These are phyloP conservation scores for Spilarctia lutea DNA, from an alignment of 2,888 invertebrate genomes.

Conservation along the genomic window DNA sequence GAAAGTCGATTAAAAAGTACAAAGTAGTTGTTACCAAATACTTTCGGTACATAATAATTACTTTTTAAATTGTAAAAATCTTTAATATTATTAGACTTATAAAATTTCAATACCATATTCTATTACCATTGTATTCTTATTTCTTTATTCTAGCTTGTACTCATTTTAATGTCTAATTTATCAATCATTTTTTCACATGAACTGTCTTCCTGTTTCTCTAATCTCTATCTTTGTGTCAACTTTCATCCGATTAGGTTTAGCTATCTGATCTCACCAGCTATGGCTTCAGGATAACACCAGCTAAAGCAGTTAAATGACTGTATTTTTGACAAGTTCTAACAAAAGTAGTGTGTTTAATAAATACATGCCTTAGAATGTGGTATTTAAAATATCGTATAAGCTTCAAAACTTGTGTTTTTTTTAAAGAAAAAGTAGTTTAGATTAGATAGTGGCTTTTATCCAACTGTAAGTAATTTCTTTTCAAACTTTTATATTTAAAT, in stretches of 20 bases:
- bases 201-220: neutral
- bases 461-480: too few relatives aligned
- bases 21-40: constrained; percentile 50
- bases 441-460: too few relatives aligned
- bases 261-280: too few relatives aligned
- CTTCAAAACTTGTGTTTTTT: too few relatives aligned
- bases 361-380: too few relatives aligned
- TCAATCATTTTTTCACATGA: neutral
- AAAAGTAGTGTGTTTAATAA: too few relatives aligned
- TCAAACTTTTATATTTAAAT: too few relatives aligned
- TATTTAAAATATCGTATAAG: too few relatives aligned
- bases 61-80: neutral
- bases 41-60: constrained; percentile 36
- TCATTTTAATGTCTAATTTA: neutral
- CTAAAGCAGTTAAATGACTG: too few relatives aligned
- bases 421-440: too few relatives aligned
- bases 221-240: neutral
- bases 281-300: too few relatives aligned
- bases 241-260: neutral
- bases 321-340: too few relatives aligned
- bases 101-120: neutral
- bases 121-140: neutral
- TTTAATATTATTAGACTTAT: neutral
- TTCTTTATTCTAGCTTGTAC: neutral
- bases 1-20: constrained; percentile 51